Conservation (phyloP, 1,140 invertebrate genomes). For the Cydia splendana region DNA sequence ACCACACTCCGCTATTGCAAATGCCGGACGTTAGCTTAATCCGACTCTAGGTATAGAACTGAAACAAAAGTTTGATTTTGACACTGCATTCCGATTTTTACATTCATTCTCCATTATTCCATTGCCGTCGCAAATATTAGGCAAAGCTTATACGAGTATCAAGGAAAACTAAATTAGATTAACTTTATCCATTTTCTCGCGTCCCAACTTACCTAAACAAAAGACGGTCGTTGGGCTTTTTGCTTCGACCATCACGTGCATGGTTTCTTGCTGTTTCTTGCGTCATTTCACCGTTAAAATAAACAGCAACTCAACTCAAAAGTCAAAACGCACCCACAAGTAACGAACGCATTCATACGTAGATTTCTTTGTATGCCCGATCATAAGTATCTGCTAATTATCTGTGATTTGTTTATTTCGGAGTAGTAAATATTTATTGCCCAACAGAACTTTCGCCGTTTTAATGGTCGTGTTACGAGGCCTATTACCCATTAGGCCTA, state of each 20-base stretch:
- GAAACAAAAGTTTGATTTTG: too few relatives aligned
- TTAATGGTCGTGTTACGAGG: not conserved
- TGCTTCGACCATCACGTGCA: not conserved
- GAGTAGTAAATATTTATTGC: conserved; percentile 5
- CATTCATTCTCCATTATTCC: too few relatives aligned
- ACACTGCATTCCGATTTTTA: too few relatives aligned
- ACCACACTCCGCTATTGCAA: too few relatives aligned
- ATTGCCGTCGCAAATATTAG: too few relatives aligned
- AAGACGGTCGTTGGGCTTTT: not conserved
- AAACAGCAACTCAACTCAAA: not conserved
- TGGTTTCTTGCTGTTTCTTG: not conserved
- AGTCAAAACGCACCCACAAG: not conserved
- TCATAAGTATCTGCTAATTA: conserved; percentile 16
- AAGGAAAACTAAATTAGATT: too few relatives aligned
- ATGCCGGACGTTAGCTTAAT: too few relatives aligned
- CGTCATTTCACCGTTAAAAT: conserved; percentile 7
- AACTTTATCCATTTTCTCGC: not conserved
- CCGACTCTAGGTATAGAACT: too few relatives aligned
- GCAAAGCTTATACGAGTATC: too few relatives aligned
- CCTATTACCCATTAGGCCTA: too few relatives aligned
- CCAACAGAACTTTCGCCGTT: not conserved
- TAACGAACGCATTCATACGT: conserved; percentile 17
- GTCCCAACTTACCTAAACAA: not conserved
- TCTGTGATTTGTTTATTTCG: conserved; percentile 15
- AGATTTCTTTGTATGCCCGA: not conserved